Evolutionary conservation across 2,888 invertebrate genomes (phyloP).

Genomic region (Idaea straminata): DNA sequence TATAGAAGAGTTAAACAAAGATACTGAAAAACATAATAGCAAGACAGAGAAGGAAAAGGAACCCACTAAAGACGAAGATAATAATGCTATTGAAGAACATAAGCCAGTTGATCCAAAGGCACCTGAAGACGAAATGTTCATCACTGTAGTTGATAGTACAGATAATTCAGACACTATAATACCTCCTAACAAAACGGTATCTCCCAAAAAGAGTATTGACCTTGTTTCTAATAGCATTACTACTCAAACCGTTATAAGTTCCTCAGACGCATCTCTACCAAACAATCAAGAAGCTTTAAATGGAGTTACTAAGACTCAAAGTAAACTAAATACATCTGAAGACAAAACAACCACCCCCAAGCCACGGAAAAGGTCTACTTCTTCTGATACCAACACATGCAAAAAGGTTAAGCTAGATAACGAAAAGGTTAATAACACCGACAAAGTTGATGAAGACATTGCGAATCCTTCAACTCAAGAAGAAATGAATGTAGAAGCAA

Average conservation of each 20-base stretch:
- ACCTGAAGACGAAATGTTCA: not conserved
- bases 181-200: constrained; percentile 8
- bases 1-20: constrained; percentile 7
- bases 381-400: constrained; percentile 12
- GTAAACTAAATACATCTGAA: constrained; percentile 15
- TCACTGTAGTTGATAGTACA: constrained; percentile 4
- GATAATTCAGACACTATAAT: constrained; percentile 14
- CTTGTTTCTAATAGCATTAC: not conserved
- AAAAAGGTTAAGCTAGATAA: constrained; percentile 19
- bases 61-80: constrained; percentile 5
- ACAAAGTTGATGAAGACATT: constrained; percentile 24
- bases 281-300: constrained; percentile 65
- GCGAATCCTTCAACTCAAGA: constrained; percentile 22
- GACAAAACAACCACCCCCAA: not conserved
- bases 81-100: constrained; percentile 10
- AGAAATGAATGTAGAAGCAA: constrained; percentile 18
- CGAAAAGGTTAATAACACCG: constrained; percentile 9
- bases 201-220: constrained; percentile 3
- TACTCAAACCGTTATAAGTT: constrained; percentile 38
- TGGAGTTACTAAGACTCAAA: constrained; percentile 17
- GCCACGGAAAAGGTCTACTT: constrained; percentile 19
- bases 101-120: constrained; percentile 1
- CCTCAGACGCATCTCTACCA: constrained; percentile 57
- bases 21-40: constrained; percentile 3
- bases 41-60: constrained; percentile 9